Evolutionary conservation across 2,888 invertebrate species (phyloP), one percentile per base, ranked within the genome.

Genomic region (Gymnoscelis rufifasciata): DNA sequence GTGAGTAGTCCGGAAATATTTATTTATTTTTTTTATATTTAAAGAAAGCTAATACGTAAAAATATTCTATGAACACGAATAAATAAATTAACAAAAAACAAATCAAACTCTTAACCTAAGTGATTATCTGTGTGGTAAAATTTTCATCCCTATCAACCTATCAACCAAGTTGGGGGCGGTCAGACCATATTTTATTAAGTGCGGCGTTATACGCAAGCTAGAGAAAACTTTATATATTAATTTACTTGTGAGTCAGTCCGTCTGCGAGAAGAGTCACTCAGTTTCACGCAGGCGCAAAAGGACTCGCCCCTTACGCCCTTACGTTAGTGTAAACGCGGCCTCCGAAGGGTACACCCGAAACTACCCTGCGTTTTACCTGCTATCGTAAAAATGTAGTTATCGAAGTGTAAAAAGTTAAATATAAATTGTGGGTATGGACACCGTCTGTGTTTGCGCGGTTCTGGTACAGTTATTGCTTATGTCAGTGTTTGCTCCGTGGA

Each of bases 191-290:
- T 83, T 84, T 83, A 83, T 81, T 82, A 79, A 75, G 69, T 70
- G 69, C 71, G 75, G 74, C 79, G 70, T 86, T 78, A 81, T 83
- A 76, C 70, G 69, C 69, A 70, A 61, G 76, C 74, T 64, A 62
- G 71, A 74, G 77, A 83, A 86, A 87, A 84, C 83, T 86, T 87
- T 81, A 83, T 83, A 83, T 84, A 86, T 84, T 87, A 87, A 87
- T 87, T 87, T 86, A 84, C 83, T 83, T 68, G 74, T 77, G 83
- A 83, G 81, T 81, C 83, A 86, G 83, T 83, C 83, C 68, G 79
- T 75, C 74, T 77, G 73, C 74, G 71, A 70, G 74, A 83, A 79
- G 83, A 83, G 83, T 84, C 82, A 83, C 82, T 83, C 69, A 60
- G 74, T 68, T 78, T 64, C 59, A 76, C 87, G 87, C 87, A 84